Base-by-base conservation (phyloP, 1,140 invertebrate species). In the Paraescarpia echinospica region DNA sequence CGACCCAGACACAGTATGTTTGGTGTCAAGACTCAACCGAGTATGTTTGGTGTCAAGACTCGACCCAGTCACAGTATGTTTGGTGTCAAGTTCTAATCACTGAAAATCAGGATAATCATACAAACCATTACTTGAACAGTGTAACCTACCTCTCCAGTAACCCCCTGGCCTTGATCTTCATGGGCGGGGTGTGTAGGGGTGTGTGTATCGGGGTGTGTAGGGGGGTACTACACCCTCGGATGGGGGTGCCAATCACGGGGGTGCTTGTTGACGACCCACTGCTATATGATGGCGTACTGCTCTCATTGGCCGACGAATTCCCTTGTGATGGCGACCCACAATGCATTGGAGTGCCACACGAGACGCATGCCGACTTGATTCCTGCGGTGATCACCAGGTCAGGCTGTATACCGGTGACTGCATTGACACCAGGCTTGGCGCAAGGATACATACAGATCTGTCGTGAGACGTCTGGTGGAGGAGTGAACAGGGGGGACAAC, bases 131-230 rank as follows among this genome's bases (percentile, higher is more conserved):
- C 22, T 12, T 91, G 41, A 14, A 33, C 51, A 59, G 41, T 91
- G 33, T 34, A 12, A 93, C 89, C 33, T 91, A 96, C 94, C 96
- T 95, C 94, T 96, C 96, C 92, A 96, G 94, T 34, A 96, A 94
- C 34, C 96, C 96, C 93, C 96, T 98, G 0, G 96, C 94, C 94
- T 96, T 98, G 89, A 98, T 96, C 31, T 98, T 96, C 92, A 97
- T 96, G 33, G 97, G 96, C 89, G 95, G 95, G 35, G 94, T 94
- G 33, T 94, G 94, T 34, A 95, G 92, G 34, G 94, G 94, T 5
- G 91, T 92, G 41, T 77, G 41, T 77, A 77, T 77, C 8, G 59
- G 59, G 59, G 91, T 92, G 41, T 77, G 41, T 33, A 77, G 14
- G 9, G 59, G 59, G 59, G 59, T 77, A 27, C 59, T 5, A 77